Conservation (phyloP, 2,888 invertebrate genomes). For the Platycheirus albimanus region DNA sequence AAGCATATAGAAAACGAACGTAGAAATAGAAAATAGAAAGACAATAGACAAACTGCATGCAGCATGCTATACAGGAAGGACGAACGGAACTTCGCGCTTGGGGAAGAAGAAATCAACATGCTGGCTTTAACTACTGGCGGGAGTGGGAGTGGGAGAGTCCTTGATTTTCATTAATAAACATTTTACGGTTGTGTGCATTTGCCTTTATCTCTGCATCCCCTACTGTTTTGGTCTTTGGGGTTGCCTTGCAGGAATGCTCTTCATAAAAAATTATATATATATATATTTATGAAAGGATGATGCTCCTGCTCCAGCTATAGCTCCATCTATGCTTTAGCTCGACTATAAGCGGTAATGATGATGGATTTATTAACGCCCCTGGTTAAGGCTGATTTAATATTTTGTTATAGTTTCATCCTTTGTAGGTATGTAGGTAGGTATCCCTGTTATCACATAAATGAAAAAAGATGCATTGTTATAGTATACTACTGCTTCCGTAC, state of each 20-base stretch:
- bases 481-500: neutral
- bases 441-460: slow-evolving; percentile 61
- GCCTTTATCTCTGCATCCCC: slow-evolving; percentile 4
- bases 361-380: slow-evolving; percentile 71
- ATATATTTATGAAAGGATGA: too few relatives aligned
- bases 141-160: slow-evolving; percentile 47
- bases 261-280: too few relatives aligned
- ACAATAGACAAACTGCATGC: slow-evolving; percentile 50
- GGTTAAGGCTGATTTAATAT: slow-evolving; percentile 72
- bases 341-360: slow-evolving; percentile 66
- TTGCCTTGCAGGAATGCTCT: too few relatives aligned
- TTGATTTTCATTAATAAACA: slow-evolving; percentile 72
- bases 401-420: slow-evolving; percentile 42
- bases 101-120: slow-evolving; percentile 3
- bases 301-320: too few relatives aligned
- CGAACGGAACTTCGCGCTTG: slow-evolving; percentile 20
- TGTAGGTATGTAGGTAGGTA: slow-evolving; percentile 12
- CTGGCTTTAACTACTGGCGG: slow-evolving; percentile 17
- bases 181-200: slow-evolving; percentile 55
- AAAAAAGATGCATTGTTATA: slow-evolving; percentile 51
- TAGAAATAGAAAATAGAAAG: slow-evolving; percentile 38
- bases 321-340: slow-evolving; percentile 25
- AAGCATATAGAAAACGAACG: slow-evolving; percentile 28
- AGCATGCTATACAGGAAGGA: neutral
- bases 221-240: neutral